phyloP scores from a whole-genome alignment of 2,888 invertebrate species.

The Agrotis puta region DNA sequence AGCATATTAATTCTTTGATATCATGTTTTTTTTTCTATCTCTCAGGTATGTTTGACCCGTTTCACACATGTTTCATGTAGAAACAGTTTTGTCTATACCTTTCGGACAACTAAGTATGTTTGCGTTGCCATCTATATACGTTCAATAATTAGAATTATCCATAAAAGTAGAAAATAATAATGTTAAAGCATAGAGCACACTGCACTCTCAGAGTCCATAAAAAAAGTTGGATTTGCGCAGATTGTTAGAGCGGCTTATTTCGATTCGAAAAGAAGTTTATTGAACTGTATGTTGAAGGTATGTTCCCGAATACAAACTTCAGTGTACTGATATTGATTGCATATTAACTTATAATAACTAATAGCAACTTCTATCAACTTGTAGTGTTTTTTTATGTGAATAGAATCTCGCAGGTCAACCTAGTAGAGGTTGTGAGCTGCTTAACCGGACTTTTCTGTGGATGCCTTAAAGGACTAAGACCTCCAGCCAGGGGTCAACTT shows the following conservation, averaged over 20 bases:
- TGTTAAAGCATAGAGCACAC: background rate
- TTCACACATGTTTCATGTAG: background rate
- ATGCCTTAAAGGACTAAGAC: too few species aligned
- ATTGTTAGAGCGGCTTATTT: slow-evolving; percentile 72
- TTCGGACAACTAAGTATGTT: too few species aligned
- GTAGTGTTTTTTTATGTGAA: too few species aligned
- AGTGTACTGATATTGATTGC: slow-evolving; percentile 13
- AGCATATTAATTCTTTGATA: background rate
- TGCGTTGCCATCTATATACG: background rate
- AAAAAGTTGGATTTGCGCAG: slow-evolving; percentile 55
- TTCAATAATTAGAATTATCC: too few species aligned
- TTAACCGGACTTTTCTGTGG: too few species aligned
- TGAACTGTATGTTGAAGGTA: slow-evolving; percentile 73
- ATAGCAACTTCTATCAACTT: too few species aligned
- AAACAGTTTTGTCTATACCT: background rate
- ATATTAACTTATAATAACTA: too few species aligned
- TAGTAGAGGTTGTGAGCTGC: too few species aligned
- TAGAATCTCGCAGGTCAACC: too few species aligned
- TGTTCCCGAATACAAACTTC: slow-evolving; percentile 70
- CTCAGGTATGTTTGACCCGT: too few species aligned
- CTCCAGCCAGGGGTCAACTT: too few species aligned
- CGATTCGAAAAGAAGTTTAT: slow-evolving; percentile 76
- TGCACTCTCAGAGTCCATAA: background rate
- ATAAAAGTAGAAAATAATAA: background rate
- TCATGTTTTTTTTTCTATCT: too few species aligned